Base-by-base conservation (phyloP, 2,888 invertebrate genomes). In the Gerris lacustris region DNA sequence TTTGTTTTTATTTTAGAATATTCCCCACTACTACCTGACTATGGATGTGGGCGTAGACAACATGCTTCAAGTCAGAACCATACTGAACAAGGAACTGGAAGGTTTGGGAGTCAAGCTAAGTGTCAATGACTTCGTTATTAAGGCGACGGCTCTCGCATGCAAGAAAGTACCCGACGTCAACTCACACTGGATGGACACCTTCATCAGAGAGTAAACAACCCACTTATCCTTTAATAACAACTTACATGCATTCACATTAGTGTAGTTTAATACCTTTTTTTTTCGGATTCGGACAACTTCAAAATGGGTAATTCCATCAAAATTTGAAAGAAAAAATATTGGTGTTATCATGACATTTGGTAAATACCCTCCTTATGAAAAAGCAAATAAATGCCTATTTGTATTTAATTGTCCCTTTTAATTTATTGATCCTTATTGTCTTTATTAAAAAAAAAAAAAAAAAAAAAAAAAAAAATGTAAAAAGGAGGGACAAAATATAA, bases 1-100 rank as follows among this genome's bases (percentile, higher is more conserved):
- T 55, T 66, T 70, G 68, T 71, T 66, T 68, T 68, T 73, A 67
- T 75, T 76, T 5, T 89, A 91, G 80, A 89, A 88, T 68, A 93
- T 99, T 79, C 99, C 99, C 6, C 99, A 99, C 81, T 99, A 98
- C 81, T 99, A 99, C 81, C 83, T 98, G 4, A 87, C 91, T 0
- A 85, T 89, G 64, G 95, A 97, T 70, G 85, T 95, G 71, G 87
- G 89, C 78, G 87, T 98, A 77, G 96, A 97, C 79, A 79, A 83
- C 73, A 82, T 86, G 18, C 73, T 95, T 70, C 85, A 86, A 78
- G 82, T 95, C 79, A 85, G 96, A 73, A 85, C 87, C 76, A 84
- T 86, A 73, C 85, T 94, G 74, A 97, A 97, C 79, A 90, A 90
- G 70, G 84, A 86, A 77, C 81, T 92, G 73, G 90, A 89, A 68